Conservation (phyloP, 1,140 invertebrate genomes). For the Rhysida immarginata region DNA sequence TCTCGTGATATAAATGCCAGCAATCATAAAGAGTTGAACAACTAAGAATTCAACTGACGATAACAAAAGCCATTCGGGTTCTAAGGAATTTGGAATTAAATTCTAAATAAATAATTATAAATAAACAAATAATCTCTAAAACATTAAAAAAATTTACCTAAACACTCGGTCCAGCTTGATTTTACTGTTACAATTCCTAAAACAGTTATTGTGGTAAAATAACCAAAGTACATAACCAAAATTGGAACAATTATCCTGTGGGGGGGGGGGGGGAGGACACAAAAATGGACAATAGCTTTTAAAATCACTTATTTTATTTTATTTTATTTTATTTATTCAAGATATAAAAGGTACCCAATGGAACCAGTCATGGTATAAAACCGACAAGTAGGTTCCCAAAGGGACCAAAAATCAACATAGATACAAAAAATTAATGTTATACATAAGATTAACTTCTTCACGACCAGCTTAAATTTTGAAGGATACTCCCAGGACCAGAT, state of each 20-base stretch:
- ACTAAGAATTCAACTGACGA: conserved; percentile 36
- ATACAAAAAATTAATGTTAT: too few relatives aligned
- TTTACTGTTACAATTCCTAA: conserved; percentile 36
- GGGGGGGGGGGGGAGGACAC: too few relatives aligned
- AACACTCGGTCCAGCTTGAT: conserved; percentile 34
- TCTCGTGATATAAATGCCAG: conserved; percentile 36
- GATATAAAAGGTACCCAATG: too few relatives aligned
- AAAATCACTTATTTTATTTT: too few relatives aligned
- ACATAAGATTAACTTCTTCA: too few relatives aligned
- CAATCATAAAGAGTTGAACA: conserved; percentile 36
- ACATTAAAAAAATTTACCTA: conserved; percentile 26
- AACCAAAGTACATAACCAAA: conserved; percentile 30
- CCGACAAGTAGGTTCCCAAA: too few relatives aligned
- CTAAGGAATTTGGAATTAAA: conserved; percentile 20
- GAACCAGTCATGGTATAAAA: too few relatives aligned
- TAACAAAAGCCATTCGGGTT: conserved; percentile 38
- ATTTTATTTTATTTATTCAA: too few relatives aligned
- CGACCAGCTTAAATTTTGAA: too few relatives aligned
- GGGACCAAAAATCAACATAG: too few relatives aligned
- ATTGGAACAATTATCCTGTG: conserved; percentile 28
- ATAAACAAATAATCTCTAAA: conserved; percentile 14
- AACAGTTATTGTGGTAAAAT: conserved; percentile 33
- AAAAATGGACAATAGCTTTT: too few relatives aligned
- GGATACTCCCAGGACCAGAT: too few relatives aligned
- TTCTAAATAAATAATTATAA: conserved; percentile 8